Percentiles rank a stretch among this genome's conserved stretches.
Conservation (phyloP, 2,113 vertebrate species). For the Pungitius pungitius region DNA sequence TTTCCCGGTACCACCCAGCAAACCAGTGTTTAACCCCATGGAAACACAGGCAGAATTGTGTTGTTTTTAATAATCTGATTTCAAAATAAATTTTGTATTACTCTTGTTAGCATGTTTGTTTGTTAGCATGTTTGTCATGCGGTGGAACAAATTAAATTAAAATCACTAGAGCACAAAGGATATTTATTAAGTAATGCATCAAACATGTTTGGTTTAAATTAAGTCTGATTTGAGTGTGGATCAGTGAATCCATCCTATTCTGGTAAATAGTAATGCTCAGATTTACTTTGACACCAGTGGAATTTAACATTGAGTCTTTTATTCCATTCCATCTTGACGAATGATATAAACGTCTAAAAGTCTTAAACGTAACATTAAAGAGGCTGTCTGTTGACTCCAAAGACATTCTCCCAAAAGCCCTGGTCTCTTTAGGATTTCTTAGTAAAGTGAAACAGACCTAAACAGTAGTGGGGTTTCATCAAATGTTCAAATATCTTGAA, state of each 20-base stretch:
- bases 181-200: slow-evolving; percentile 35
- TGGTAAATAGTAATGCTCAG: slow-evolving; percentile 6
- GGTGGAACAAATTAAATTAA: slow-evolving; percentile 17
- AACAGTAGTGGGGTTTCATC: slow-evolving; percentile 51
- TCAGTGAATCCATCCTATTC: slow-evolving; percentile 8
- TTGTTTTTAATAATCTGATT: not conserved
- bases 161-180: slow-evolving; percentile 29
- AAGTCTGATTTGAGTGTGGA: slow-evolving; percentile 27
- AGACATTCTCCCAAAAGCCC: not conserved
- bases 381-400: slow-evolving; percentile 1
- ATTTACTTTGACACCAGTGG: slow-evolving; percentile 5
- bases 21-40: slow-evolving; percentile 23
- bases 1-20: slow-evolving; percentile 27
- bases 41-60: slow-evolving; percentile 3
- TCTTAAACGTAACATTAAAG: not conserved
- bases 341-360: not conserved
- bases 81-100: slow-evolving; percentile 37
- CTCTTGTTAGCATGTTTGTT: not conserved
- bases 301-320: not conserved
- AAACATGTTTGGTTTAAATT: slow-evolving; percentile 41
- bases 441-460: slow-evolving; percentile 35
- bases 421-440: slow-evolving; percentile 33
- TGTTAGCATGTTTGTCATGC: slow-evolving; percentile 16
- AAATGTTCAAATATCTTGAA: slow-evolving; percentile 62
- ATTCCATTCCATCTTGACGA: not conserved